These are phyloP conservation scores for Acleris cristana DNA, from an alignment of 2,888 invertebrate species.

Conservation along the genomic window DNA sequence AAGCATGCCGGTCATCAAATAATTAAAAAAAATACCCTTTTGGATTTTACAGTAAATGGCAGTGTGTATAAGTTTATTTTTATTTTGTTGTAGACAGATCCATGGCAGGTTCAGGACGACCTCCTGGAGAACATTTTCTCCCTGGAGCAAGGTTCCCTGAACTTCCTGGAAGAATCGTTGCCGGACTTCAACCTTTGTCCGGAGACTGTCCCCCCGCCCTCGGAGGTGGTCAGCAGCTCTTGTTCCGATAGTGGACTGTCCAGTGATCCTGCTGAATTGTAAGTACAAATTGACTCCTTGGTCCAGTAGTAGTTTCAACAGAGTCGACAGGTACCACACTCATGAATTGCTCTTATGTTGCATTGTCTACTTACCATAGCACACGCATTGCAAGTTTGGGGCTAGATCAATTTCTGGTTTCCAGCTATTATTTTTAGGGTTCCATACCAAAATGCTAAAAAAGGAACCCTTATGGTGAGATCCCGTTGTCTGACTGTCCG, in stretches of 20 bases:
- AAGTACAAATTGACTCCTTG: conserved; percentile 52
- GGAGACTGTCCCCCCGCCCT: conserved; percentile 63
- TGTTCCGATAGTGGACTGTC: conserved; percentile 89
- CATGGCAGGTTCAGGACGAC: conserved; percentile 82
- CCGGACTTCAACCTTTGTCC: conserved; percentile 70
- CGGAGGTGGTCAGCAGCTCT: conserved; percentile 72
- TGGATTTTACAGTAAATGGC: no score
- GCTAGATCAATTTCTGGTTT: no score
- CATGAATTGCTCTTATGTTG: no score
- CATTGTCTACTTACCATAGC: no score
- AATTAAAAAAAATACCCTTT: no score
- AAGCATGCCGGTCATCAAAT: no score
- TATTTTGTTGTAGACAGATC: conserved; percentile 65
- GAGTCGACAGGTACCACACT: no score
- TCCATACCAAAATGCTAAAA: no score
- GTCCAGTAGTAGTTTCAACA: neutral
- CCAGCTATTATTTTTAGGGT: no score
- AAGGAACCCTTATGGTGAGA: no score
- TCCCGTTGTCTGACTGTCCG: no score
- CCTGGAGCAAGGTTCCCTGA: conserved; percentile 84
- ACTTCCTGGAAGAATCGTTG: conserved; percentile 83
- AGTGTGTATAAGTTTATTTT: neutral
- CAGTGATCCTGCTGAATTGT: conserved; percentile 85
- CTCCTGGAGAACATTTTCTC: conserved; percentile 89
- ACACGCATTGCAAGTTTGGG: no score